Conservation (phyloP, 2,797 vertebrate genomes). For the Thalassophryne amazonica region DNA sequence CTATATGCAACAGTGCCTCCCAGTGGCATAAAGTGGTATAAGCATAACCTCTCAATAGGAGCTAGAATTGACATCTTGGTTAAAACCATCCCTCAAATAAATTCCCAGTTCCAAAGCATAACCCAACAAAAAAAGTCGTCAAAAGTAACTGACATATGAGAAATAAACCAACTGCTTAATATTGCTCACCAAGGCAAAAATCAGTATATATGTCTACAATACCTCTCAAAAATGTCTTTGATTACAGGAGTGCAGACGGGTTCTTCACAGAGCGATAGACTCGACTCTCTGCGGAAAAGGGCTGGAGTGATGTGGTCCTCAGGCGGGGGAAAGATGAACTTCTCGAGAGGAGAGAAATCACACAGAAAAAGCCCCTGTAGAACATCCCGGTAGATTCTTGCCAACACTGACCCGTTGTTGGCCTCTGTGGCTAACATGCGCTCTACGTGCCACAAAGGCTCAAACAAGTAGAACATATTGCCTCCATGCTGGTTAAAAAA, state of each 20-base stretch:
- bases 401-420: constrained; percentile 79
- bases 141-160: too few species aligned
- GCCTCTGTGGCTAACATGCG: constrained; percentile 77
- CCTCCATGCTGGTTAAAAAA: constrained; percentile 96
- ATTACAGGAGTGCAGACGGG: constrained; percentile 85
- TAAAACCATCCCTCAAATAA: too few species aligned
- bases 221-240: constrained; percentile 90
- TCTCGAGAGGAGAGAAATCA: constrained; percentile 88
- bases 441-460: constrained; percentile 95
- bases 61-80: too few species aligned
- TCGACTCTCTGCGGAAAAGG: constrained; percentile 92
- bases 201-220: constrained; percentile 4
- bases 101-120: too few species aligned
- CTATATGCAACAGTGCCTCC: too few species aligned
- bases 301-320: constrained; percentile 84
- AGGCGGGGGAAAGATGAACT: constrained; percentile 85
- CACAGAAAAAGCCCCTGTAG: constrained; percentile 90
- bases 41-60: too few species aligned
- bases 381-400: constrained; percentile 86
- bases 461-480: constrained; percentile 95
- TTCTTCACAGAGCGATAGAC: constrained; percentile 89
- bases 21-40: too few species aligned
- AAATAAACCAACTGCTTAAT: neutral
- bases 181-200: neutral
- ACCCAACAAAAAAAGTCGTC: too few species aligned